phyloP scores from a whole-genome alignment of 2,797 vertebrate genomes.

The Avahi laniger region DNA sequence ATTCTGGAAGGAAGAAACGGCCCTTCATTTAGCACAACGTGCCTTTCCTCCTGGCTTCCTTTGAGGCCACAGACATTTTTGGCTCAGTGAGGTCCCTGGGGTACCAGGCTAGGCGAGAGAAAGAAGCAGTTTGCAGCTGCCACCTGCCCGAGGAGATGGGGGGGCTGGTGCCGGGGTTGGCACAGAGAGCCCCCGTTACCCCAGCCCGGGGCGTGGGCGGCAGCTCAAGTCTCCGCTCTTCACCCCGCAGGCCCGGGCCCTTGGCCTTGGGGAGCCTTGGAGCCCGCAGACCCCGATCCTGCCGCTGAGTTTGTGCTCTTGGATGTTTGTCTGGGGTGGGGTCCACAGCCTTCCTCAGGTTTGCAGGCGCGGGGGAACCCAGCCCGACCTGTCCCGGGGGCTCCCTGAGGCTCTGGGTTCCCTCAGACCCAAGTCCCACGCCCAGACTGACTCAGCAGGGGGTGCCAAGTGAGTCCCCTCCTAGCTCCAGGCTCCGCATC shows the following conservation, averaged over 20 bases:
- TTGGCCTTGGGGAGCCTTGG: background rate
- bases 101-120: background rate
- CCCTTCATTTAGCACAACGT: slow-evolving; percentile 9
- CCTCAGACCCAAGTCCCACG: background rate
- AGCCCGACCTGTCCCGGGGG: fast-evolving
- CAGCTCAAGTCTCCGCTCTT: background rate
- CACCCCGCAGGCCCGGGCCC: fast-evolving
- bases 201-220: fast-evolving
- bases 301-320: fast-evolving
- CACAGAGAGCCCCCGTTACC: background rate
- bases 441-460: background rate
- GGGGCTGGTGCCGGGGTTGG: background rate
- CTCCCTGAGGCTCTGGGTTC: background rate
- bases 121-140: background rate
- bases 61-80: slow-evolving; percentile 46
- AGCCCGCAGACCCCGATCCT: fast-evolving
- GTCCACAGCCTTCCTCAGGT: background rate
- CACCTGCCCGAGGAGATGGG: background rate
- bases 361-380: background rate
- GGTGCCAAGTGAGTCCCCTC: fast-evolving
- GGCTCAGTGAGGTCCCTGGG: slow-evolving; percentile 41
- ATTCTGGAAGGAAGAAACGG: slow-evolving; percentile 40
- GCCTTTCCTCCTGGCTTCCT: slow-evolving; percentile 9
- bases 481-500: background rate
- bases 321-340: fast-evolving